Evolutionary conservation across 1,140 invertebrate genomes (phyloP), one percentile per base, ranked within the genome.

Genomic region (Amphibalanus amphitrite): DNA sequence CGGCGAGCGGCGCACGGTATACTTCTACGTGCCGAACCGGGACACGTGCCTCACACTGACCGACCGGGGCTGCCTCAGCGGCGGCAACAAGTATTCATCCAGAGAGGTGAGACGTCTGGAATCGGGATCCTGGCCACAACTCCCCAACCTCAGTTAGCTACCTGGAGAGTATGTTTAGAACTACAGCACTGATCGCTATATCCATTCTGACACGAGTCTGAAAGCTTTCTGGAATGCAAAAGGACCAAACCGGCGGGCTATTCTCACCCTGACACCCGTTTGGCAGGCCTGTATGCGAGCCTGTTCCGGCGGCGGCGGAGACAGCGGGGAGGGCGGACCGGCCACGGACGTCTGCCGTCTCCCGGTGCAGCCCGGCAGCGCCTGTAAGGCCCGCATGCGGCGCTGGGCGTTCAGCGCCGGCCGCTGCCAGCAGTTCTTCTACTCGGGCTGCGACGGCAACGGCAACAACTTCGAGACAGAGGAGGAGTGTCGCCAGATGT

Each of bases 391-490:
- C 6, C 10, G 47, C 10, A 13, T 59, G 47, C 47, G 47, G 10
- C 47, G 47, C 47, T 59, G 47, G 47, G 47, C 47, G 6, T 59
- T 13, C 47, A 59, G 47, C 47, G 71, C 40, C 40, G 71, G 69
- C 20, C 38, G 29, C 3, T 85, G 84, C 74, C 79, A 82, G 71
- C 71, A 77, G 72, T 86, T 86, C 75, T 76, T 82, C 26, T 85
- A 83, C 74, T 80, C 83, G 29, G 84, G 84, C 25, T 85, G 84
- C 75, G 78, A 80, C 28, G 84, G 82, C 38, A 85, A 86, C 75
- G 77, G 75, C n/a, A 85, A 85, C 75, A 82, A 83, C 73, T 85
- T 85, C 74, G 75, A 59, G 47, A 20, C 47, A 20, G 13, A 23
- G 13, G 6, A 13, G 47, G 47, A 59, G 6, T 59, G 47, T 59